Conservation (phyloP, 2,888 invertebrate genomes). For the Drosophila crucigera region DNA sequence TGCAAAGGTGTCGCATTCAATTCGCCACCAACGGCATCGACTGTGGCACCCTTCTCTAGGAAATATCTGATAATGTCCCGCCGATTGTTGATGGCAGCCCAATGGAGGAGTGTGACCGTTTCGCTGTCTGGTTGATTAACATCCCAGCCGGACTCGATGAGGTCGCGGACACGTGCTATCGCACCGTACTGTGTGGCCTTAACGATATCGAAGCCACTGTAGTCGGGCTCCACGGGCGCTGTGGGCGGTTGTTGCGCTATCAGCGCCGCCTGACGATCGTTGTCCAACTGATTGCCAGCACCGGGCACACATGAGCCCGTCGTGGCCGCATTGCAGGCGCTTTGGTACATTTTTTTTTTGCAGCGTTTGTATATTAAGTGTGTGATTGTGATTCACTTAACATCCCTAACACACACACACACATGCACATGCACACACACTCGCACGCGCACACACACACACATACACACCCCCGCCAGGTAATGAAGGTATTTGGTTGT, state of each 20-base stretch:
- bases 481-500: conserved; percentile 52
- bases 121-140: conserved; percentile 97
- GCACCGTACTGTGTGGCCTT: conserved; percentile 99
- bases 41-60: conserved; percentile 93
- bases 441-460: conserved; percentile 32
- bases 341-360: conserved; percentile 88
- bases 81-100: conserved; percentile 99
- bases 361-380: conserved; percentile 46
- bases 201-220: conserved; percentile 95
- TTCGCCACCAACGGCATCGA: conserved; percentile 98
- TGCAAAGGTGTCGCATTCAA: conserved; percentile 98
- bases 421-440: conserved; percentile 18
- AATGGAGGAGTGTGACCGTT: conserved; percentile 98
- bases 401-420: conserved; percentile 62
- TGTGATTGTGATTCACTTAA: conserved; percentile 74
- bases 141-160: conserved; percentile 96
- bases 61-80: conserved; percentile 96
- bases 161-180: conserved; percentile 91
- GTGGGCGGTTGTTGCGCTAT: conserved; percentile 88
- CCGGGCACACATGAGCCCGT: conserved; percentile 87
- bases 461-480: conserved; percentile 57
- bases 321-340: conserved; percentile 90
- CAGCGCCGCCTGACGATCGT: conserved; percentile 85
- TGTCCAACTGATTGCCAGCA: conserved; percentile 87
- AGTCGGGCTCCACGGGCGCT: conserved; percentile 89